phyloP scores from a whole-genome alignment of 2,113 vertebrate species.

The Notiomystis cincta region DNA sequence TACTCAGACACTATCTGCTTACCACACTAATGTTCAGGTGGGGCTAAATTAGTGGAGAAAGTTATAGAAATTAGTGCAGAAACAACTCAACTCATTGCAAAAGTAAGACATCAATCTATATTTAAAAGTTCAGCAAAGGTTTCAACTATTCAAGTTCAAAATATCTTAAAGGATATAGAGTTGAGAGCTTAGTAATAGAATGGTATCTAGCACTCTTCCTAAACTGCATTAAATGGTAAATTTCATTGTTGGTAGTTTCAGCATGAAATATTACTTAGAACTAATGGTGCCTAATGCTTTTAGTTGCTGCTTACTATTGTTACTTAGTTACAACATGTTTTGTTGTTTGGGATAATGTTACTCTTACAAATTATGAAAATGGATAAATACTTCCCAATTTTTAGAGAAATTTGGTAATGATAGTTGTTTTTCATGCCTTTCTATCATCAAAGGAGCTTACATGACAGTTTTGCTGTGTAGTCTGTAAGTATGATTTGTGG shows the following conservation, averaged over 20 bases:
- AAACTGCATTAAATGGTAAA: background rate
- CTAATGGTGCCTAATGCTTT: background rate
- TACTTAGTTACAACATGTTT: background rate
- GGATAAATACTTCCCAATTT: background rate
- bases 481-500: background rate
- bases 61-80: background rate
- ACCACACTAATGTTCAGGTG: background rate
- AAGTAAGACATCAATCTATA: background rate
- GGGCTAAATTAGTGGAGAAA: background rate
- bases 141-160: background rate
- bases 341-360: background rate
- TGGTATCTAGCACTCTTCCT: background rate
- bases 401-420: background rate
- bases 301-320: background rate
- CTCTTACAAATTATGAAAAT: background rate
- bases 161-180: background rate
- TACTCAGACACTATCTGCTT: background rate
- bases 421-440: background rate
- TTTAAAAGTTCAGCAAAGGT: background rate
- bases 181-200: background rate
- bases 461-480: background rate
- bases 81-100: background rate
- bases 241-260: background rate
- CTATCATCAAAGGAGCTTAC: background rate
- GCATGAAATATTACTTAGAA: background rate